phyloP scores from a whole-genome alignment of 2,888 invertebrate species.

The Perdita meconis region DNA sequence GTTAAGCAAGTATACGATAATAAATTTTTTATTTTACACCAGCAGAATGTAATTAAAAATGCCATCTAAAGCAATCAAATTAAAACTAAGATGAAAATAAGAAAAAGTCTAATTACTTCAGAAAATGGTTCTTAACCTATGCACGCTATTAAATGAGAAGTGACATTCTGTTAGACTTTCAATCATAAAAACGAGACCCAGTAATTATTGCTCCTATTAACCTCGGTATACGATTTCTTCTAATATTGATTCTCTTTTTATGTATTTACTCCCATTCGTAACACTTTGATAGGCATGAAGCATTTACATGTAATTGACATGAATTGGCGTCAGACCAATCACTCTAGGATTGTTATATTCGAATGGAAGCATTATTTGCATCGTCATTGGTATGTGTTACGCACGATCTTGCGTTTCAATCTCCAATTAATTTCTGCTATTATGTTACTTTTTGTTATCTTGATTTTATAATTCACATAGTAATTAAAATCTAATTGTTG shows the following conservation, averaged over 20 bases:
- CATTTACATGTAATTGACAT: constrained; percentile 20
- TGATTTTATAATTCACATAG: no score
- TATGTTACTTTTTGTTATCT: neutral
- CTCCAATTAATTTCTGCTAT: constrained; percentile 15
- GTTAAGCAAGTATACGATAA: no score
- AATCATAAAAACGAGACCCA: constrained; percentile 25
- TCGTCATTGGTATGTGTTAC: neutral
- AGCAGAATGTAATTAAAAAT: no score
- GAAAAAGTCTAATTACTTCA: no score
- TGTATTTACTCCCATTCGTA: neutral
- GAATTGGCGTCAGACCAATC: constrained; percentile 7
- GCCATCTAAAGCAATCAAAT: no score
- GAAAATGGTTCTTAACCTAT: no score
- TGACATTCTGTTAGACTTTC: constrained; percentile 9
- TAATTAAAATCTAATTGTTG: no score
- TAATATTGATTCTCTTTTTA: constrained; percentile 28
- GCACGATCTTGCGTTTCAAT: neutral
- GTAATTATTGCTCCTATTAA: constrained; percentile 18
- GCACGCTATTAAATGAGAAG: constrained; percentile 10
- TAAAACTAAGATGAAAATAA: no score
- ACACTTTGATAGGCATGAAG: constrained; percentile 14
- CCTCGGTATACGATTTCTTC: constrained; percentile 18
- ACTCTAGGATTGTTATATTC: neutral
- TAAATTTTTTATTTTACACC: no score
- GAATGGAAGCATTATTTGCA: neutral